Percentiles rank a stretch among this genome's conserved stretches.
These are phyloP conservation scores for Xiphophorus maculatus DNA, from an alignment of 2,113 vertebrate genomes.

Conservation along the genomic window DNA sequence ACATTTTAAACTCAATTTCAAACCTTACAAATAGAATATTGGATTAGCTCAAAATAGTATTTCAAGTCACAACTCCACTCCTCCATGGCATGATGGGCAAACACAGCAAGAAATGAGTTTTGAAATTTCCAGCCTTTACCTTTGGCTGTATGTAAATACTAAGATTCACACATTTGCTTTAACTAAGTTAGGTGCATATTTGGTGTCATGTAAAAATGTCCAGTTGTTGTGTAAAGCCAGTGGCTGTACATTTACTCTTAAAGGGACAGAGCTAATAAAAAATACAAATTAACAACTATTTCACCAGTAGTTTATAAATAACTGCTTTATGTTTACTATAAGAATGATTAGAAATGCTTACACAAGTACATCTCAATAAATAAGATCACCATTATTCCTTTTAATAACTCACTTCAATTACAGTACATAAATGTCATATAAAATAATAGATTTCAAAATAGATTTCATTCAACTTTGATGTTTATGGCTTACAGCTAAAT, in stretches of 20 bases:
- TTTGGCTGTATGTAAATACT: slow-evolving; percentile 54
- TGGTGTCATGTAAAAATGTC: slow-evolving; percentile 39
- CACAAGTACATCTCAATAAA: background rate
- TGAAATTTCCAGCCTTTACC: slow-evolving; percentile 39
- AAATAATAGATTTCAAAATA: too few species aligned
- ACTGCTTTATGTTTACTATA: background rate
- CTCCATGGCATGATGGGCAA: slow-evolving; percentile 45
- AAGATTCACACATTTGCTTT: slow-evolving; percentile 32
- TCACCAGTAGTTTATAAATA: slow-evolving; percentile 8
- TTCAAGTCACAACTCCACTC: slow-evolving; percentile 65
- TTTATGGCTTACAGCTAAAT: too few species aligned
- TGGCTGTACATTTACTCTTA: background rate
- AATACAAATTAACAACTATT: slow-evolving; percentile 4
- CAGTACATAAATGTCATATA: too few species aligned
- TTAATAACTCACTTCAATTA: too few species aligned
- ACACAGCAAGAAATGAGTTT: slow-evolving; percentile 53
- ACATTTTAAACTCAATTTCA: slow-evolving; percentile 78
- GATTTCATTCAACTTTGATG: too few species aligned
- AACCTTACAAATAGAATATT: slow-evolving; percentile 71
- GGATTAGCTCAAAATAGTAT: slow-evolving; percentile 72
- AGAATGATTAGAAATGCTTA: background rate
- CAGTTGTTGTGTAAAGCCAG: slow-evolving; percentile 6
- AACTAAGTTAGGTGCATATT: slow-evolving; percentile 48
- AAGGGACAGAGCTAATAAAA: background rate
- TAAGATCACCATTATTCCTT: background rate